Conservation (phyloP, 2,888 invertebrate genomes). For the Sclerodermus sp. region DNA sequence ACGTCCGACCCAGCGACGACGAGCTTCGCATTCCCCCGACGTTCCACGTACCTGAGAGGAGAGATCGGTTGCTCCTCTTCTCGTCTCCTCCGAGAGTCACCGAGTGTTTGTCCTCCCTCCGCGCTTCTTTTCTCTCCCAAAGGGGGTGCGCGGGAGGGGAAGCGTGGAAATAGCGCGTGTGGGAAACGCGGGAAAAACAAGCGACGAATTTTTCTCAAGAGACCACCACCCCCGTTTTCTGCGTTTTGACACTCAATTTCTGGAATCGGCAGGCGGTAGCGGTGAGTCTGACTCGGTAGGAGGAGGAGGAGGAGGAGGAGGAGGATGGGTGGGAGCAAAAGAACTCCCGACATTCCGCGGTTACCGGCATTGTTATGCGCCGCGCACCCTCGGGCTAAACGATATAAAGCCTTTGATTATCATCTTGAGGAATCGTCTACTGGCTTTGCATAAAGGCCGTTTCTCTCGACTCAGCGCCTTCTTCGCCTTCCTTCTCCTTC, state of each 20-base stretch:
- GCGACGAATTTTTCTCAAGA: too few species aligned
- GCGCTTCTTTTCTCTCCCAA: too few species aligned
- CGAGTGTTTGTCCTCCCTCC: too few species aligned
- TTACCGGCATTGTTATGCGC: not conserved
- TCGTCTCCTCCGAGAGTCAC: not conserved
- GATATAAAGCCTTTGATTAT: not conserved
- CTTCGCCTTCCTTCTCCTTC: not conserved
- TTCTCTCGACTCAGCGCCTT: too few species aligned
- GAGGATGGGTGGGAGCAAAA: not conserved
- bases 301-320: not conserved
- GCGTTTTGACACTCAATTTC: slow-evolving; percentile 10
- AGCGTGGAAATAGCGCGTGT: too few species aligned
- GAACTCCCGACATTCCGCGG: not conserved
- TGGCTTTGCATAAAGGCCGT: not conserved
- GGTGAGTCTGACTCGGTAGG: not conserved
- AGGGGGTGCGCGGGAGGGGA: too few species aligned
- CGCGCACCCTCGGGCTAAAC: not conserved
- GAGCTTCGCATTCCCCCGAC: too few species aligned
- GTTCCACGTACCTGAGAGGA: too few species aligned
- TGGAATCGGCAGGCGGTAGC: slow-evolving; percentile 7
- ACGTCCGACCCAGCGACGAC: too few species aligned
- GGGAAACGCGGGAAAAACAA: too few species aligned
- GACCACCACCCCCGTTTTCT: slow-evolving; percentile 4
- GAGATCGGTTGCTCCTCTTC: not conserved
- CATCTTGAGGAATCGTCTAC: not conserved